Base-by-base conservation (phyloP, 2,888 invertebrate genomes). In the Clunio marinus region DNA sequence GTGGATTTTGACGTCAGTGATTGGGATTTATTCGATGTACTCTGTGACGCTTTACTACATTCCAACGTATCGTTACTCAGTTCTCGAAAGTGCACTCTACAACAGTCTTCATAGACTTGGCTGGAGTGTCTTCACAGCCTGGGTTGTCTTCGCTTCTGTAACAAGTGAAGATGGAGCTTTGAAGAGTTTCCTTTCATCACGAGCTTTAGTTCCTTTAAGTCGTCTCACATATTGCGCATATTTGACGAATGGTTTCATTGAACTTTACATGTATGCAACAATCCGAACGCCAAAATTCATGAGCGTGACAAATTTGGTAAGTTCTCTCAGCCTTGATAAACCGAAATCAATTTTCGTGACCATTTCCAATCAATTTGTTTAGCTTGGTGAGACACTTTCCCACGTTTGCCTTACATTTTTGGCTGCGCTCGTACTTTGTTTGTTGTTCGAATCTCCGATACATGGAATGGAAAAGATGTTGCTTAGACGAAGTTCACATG, bases 221-320 rank as follows among this genome's bases (percentile, higher is more conserved):
- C 81, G 88, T 72, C 76, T 89, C 69, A 88, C 88, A 0, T 89
- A 87, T 75, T 86, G 87, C 72, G 87, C 88, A 1, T 89, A 88
- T 75, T 80, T 89, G 63, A 83, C 86, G 28, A 88, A 89, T 74
- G 88, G 88, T 2, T 78, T 88, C 22, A 81, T 89, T 0, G 88
- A 87, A 74, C 75, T 88, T 69, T 85, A 87, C 76, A 83, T 83
- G 72, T 80, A 83, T 2, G 85, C 86, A 1, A 83, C 83, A 59
- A 72, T 84, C 46, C 78, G 87, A 73, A 81, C 83, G 75, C 84
- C 86, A 1, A 76, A 82, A 55, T 83, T 85, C 73, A 81, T 88
- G 72, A 85, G 83, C 57, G 82, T 82, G 73, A 82, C 84, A 71
- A 83, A 82, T 75, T 77, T 87, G 80, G 88, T 88, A 79, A 80